Percentiles rank a stretch among this genome's conserved stretches.
Conservation (phyloP, 1,140 invertebrate species). For the Drosophila virilis region DNA sequence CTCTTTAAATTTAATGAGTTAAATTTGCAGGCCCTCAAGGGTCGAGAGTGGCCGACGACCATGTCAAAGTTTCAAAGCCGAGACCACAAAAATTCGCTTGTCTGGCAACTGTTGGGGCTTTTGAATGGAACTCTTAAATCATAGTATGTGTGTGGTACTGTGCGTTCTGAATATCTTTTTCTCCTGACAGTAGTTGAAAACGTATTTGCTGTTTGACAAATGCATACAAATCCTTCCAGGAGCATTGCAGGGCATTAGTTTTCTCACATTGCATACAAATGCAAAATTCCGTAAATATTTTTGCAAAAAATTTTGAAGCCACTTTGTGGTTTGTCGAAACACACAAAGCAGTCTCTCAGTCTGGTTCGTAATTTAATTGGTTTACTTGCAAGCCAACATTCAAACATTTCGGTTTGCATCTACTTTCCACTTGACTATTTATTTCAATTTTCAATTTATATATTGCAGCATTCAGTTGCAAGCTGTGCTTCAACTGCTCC, state of each 20-base stretch:
- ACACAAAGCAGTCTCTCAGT: not conserved
- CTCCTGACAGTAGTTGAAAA: not conserved
- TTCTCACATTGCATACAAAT: not conserved
- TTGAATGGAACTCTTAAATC: not conserved
- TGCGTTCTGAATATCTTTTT: not conserved
- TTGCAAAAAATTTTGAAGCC: not conserved
- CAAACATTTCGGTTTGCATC: constrained; percentile 25
- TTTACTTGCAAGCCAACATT: not conserved
- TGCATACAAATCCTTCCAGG: constrained; percentile 1
- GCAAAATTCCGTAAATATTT: not conserved
- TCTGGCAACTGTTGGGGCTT: constrained; percentile 29
- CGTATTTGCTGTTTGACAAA: not conserved
- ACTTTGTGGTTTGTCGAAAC: constrained; percentile 2
- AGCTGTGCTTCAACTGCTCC: not conserved
- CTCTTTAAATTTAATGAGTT: constrained; percentile 71
- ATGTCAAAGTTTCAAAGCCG: constrained; percentile 42
- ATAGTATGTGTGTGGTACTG: not conserved
- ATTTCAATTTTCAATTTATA: constrained; percentile 53
- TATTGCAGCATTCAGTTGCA: constrained; percentile 22
- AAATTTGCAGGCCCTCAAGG: constrained; percentile 52
- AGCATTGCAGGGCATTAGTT: not conserved
- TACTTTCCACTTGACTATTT: constrained; percentile 46
- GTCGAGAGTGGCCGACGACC: constrained; percentile 16
- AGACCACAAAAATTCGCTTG: constrained; percentile 61
- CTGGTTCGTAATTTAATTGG: constrained; percentile 18